Conservation (phyloP, 1,140 invertebrate species). For the Macrostomum lignano region DNA sequence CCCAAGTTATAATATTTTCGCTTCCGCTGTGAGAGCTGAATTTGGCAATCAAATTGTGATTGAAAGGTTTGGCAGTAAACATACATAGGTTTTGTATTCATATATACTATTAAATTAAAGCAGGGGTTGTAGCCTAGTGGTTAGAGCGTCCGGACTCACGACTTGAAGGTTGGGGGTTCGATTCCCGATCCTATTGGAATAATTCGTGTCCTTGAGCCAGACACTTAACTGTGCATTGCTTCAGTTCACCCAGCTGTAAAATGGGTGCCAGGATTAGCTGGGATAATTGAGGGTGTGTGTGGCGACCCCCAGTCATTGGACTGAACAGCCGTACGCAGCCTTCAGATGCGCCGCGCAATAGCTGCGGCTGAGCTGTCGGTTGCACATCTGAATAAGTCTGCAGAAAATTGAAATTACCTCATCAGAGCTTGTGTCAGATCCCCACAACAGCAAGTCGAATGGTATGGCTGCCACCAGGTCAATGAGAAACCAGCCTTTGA, state of each 20-base stretch:
- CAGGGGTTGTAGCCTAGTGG: no score
- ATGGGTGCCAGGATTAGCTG: not conserved
- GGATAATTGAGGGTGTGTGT: not conserved
- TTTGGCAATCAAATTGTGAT: no score
- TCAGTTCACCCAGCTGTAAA: not conserved
- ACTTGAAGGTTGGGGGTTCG: no score
- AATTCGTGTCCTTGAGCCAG: no score
- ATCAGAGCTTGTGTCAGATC: conserved; percentile 33
- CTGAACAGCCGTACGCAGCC: not conserved
- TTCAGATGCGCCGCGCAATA: not conserved
- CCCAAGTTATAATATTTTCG: no score
- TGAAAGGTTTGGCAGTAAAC: no score
- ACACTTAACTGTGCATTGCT: no score
- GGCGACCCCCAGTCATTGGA: not conserved
- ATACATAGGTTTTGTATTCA: no score
- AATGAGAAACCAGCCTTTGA: conserved; percentile 97
- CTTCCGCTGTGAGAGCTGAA: no score
- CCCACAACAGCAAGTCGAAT: conserved; percentile 90
- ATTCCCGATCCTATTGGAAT: no score
- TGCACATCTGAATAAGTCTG: not conserved
- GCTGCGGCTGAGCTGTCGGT: not conserved
- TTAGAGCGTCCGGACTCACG: no score
- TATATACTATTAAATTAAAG: no score
- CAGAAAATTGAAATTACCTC: not conserved
- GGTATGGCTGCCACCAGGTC: conserved; percentile 92